Evolutionary conservation across 2,888 invertebrate species (phyloP).

Genomic region (Ophioninae sp.): DNA sequence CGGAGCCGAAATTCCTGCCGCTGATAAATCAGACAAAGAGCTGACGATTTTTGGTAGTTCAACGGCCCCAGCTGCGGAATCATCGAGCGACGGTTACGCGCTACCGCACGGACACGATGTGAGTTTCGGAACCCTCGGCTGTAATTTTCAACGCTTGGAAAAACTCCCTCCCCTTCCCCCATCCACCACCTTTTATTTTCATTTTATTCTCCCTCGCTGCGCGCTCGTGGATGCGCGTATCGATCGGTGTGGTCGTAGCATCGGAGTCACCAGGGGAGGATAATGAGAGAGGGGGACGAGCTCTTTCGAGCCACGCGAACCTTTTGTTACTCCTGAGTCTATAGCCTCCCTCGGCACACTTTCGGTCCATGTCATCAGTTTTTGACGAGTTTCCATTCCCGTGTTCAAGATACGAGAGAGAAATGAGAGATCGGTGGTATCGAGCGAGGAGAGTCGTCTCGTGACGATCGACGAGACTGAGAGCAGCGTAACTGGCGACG

Average conservation of each 20-base stretch:
- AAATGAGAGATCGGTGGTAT: conserved; percentile 74
- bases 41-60: conserved; percentile 74
- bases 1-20: conserved; percentile 81
- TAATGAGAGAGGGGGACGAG: background rate
- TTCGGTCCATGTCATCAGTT: background rate
- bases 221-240: background rate
- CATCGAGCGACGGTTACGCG: conserved; percentile 77
- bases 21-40: conserved; percentile 79
- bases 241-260: background rate
- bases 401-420: conserved; percentile 74
- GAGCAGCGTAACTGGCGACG: conserved; percentile 55
- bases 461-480: conserved; percentile 80
- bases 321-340: background rate
- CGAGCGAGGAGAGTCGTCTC: conserved; percentile 82
- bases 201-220: background rate
- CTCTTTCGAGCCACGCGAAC: background rate
- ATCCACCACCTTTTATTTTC: background rate
- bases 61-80: conserved; percentile 75
- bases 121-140: conserved; percentile 61
- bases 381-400: background rate
- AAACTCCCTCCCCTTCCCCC: background rate
- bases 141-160: background rate
- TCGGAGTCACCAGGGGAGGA: background rate
- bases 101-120: conserved; percentile 77
- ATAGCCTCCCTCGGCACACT: background rate